Evolutionary conservation across 1,140 invertebrate species (phyloP).

Genomic region (Schlechtendalia chinensis): DNA sequence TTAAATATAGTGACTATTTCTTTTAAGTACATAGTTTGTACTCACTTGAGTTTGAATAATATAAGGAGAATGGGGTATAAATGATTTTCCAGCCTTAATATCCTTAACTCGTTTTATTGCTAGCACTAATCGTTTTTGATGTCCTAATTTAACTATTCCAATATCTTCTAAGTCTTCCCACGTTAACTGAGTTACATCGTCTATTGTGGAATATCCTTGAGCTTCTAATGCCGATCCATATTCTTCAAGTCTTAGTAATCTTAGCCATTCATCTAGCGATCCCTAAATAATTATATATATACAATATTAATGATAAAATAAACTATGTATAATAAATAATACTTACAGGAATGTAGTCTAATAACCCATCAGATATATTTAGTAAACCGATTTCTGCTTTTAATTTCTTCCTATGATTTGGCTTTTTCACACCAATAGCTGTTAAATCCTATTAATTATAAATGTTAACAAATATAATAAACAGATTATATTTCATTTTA

Average conservation of each 20-base stretch:
- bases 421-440: slow-evolving; percentile 91
- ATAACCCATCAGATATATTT: slow-evolving; percentile 88
- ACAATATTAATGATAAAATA: slow-evolving; percentile 19
- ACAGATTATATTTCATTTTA: not conserved
- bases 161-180: slow-evolving; percentile 99
- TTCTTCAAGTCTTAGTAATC: slow-evolving; percentile 84
- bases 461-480: not conserved
- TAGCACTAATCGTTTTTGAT: slow-evolving; percentile 96
- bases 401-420: slow-evolving; percentile 91
- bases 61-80: slow-evolving; percentile 57
- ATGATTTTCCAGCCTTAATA: slow-evolving; percentile 80
- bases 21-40: not conserved
- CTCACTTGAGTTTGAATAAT: slow-evolving; percentile 52
- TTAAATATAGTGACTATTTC: not conserved
- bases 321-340: slow-evolving; percentile 28
- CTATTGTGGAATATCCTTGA: slow-evolving; percentile 91
- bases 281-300: slow-evolving; percentile 61
- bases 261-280: slow-evolving; percentile 90
- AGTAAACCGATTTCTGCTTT: slow-evolving; percentile 95
- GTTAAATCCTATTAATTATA: slow-evolving; percentile 62
- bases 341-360: slow-evolving; percentile 86
- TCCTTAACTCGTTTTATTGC: slow-evolving; percentile 97
- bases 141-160: slow-evolving; percentile 90
- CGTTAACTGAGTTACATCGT: slow-evolving; percentile 88
- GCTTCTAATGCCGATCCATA: slow-evolving; percentile 83